These are phyloP conservation scores for Dendrocincla tyrannina DNA, from an alignment of 2,797 vertebrate species.

Conservation along the genomic window DNA sequence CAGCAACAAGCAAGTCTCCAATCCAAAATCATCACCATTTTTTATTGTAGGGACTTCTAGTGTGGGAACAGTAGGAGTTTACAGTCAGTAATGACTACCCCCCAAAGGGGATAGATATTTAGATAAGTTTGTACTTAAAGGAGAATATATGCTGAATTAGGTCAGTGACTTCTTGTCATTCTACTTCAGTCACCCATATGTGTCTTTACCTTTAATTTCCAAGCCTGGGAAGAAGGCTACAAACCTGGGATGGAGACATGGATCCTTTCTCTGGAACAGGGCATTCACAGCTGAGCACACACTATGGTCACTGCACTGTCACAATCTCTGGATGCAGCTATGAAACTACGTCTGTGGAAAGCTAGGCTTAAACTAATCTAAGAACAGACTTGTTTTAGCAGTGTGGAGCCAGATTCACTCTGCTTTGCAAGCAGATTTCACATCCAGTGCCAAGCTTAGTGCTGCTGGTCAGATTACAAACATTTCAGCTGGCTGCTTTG, in stretches of 20 bases:
- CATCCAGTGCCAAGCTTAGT: background rate
- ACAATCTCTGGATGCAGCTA: accelerated
- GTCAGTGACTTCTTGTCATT: background rate
- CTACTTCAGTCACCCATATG: background rate
- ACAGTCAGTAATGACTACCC: background rate
- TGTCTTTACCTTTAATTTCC: background rate
- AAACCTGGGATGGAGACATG: accelerated
- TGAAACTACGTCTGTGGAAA: background rate
- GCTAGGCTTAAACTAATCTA: background rate
- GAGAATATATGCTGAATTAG: background rate
- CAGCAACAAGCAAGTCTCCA: background rate
- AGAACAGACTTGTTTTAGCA: background rate
- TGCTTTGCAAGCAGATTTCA: background rate
- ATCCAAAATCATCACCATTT: background rate
- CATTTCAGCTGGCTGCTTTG: background rate
- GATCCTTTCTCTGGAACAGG: background rate
- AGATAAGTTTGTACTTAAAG: background rate
- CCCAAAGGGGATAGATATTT: background rate
- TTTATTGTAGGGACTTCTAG: background rate
- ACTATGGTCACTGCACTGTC: accelerated
- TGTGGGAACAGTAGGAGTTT: background rate
- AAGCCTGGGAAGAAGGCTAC: background rate
- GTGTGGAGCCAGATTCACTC: accelerated
- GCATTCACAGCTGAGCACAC: background rate
- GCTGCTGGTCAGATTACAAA: background rate